Percentiles rank a stretch among this genome's conserved stretches.
phyloP scores from a whole-genome alignment of 2,888 invertebrate species.

The Caenorhabditis sp. region DNA sequence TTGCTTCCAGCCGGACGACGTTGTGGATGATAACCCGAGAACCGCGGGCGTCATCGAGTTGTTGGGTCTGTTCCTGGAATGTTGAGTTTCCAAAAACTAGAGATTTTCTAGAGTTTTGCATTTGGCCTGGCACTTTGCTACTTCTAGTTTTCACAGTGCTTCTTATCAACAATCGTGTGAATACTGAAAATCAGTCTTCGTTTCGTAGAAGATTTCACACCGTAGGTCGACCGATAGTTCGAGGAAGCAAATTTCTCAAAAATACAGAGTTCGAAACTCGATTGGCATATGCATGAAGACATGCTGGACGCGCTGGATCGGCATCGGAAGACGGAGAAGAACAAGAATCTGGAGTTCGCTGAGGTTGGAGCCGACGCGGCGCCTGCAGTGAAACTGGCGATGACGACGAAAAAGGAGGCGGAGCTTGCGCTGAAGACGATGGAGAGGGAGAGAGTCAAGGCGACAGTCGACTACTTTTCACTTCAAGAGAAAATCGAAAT shows the following conservation, averaged over 20 bases:
- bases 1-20: not conserved
- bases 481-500: not conserved
- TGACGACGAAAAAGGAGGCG: not conserved
- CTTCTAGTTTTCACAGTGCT: not conserved
- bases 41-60: not conserved
- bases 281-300: slow-evolving; percentile 3
- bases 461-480: not conserved
- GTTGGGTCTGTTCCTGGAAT: not conserved
- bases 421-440: not conserved
- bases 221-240: not conserved
- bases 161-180: not conserved
- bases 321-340: not conserved
- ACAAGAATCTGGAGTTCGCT: not conserved
- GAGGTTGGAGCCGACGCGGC: not conserved
- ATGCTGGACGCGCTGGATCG: not conserved
- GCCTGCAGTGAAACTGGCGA: not conserved
- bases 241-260: not conserved
- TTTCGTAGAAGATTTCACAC: not conserved
- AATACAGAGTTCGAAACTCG: not conserved
- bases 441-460: not conserved
- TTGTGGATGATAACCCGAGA: not conserved
- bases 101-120: not conserved
- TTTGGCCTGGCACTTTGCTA: not conserved
- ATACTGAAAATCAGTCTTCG: not conserved
- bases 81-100: not conserved